These are phyloP conservation scores for Stenotaenia linearis DNA, from an alignment of 2,888 invertebrate genomes.

Conservation along the genomic window DNA sequence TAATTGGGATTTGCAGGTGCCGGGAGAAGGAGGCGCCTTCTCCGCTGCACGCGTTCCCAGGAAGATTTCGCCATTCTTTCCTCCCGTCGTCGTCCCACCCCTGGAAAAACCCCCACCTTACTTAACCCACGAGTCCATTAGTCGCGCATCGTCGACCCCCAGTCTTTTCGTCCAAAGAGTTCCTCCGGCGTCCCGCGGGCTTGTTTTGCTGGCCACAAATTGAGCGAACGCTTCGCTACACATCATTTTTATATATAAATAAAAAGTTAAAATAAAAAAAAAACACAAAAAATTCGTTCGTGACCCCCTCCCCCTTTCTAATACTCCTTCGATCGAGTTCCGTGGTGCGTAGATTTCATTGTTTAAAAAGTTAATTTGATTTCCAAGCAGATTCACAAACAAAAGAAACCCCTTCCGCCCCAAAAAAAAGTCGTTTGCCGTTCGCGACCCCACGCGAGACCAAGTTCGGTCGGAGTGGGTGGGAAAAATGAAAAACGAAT, in stretches of 20 bases:
- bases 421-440: not conserved
- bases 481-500: not conserved
- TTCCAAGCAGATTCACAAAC: conserved; percentile 23
- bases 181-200: not conserved
- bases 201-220: conserved; percentile 15
- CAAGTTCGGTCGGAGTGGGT: not conserved
- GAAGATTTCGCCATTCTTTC: conserved; percentile 21
- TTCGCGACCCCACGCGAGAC: not conserved
- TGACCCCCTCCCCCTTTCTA: not conserved
- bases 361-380: conserved; percentile 23
- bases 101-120: not conserved
- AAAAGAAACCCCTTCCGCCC: no score
- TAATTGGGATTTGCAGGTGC: conserved; percentile 32
- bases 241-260: not conserved
- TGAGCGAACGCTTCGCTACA: conserved; percentile 4
- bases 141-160: not conserved
- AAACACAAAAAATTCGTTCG: not conserved
- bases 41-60: conserved; percentile 29
- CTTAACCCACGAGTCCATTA: not conserved
- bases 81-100: not conserved
- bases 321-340: not conserved
- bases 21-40: conserved; percentile 13
- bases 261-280: not conserved
- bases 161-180: not conserved
- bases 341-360: conserved; percentile 2